Evolutionary conservation across 2,888 invertebrate species (phyloP).

Genomic region (Macrophya annulata): DNA sequence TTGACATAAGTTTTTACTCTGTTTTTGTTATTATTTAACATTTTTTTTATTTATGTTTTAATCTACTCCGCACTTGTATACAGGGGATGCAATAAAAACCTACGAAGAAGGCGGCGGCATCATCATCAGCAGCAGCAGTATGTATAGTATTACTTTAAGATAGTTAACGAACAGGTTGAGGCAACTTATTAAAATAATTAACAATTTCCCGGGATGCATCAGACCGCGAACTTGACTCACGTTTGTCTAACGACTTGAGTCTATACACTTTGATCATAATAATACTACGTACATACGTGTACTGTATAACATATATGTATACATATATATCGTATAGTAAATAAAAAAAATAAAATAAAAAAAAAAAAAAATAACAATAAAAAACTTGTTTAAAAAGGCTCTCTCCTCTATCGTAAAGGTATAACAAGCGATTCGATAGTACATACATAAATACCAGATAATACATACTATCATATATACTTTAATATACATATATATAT

Average conservation of each 20-base stretch:
- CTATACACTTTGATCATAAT: background rate
- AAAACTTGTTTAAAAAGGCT: background rate
- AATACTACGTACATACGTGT: background rate
- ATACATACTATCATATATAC: background rate
- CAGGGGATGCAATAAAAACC: background rate
- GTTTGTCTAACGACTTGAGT: conserved; percentile 27
- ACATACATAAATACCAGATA: background rate
- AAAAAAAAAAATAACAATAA: too few relatives aligned
- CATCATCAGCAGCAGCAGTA: background rate
- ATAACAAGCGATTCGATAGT: background rate
- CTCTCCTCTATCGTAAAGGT: background rate
- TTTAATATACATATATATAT: background rate
- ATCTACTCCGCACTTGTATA: background rate
- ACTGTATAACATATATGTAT: background rate
- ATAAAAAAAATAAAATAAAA: too few relatives aligned
- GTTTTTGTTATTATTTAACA: background rate
- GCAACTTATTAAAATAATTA: conserved; percentile 68
- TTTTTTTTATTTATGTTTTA: background rate
- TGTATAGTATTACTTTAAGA: conserved; percentile 11
- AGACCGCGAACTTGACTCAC: conserved; percentile 62
- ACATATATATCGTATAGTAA: background rate
- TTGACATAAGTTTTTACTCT: background rate
- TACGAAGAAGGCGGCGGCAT: too few relatives aligned
- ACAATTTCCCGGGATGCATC: conserved; percentile 67
- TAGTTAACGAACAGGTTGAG: conserved; percentile 45